Conservation (phyloP, 2,888 invertebrate species). For the Azorinus chamasolen region DNA sequence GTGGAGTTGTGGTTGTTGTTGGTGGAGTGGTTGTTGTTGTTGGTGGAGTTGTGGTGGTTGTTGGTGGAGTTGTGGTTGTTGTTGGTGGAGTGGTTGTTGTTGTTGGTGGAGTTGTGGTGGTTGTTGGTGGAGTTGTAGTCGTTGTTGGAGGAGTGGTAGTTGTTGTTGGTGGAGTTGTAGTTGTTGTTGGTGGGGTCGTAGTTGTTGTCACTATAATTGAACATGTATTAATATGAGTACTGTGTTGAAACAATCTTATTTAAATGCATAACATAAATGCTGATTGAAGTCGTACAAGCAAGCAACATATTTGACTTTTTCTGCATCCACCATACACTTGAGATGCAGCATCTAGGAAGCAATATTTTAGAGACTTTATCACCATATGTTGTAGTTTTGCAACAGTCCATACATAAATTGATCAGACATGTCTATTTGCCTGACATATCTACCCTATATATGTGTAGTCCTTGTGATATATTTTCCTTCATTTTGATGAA, state of each 20-base stretch:
- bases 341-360: too few species aligned
- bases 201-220: neutral
- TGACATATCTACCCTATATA: too few species aligned
- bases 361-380: too few species aligned
- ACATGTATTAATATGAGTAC: neutral
- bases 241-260: too few species aligned
- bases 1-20: neutral
- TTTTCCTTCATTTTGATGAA: too few species aligned
- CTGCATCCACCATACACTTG: too few species aligned
- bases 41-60: slow-evolving; percentile 8
- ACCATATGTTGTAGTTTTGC: too few species aligned
- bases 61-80: neutral
- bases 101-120: neutral
- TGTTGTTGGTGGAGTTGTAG: neutral
- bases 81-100: neutral
- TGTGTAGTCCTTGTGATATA: too few species aligned
- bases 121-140: neutral
- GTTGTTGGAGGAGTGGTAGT: slow-evolving; percentile 4
- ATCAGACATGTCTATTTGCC: too few species aligned
- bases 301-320: too few species aligned
- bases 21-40: slow-evolving; percentile 4
- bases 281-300: neutral
- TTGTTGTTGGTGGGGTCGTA: neutral
- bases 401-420: too few species aligned
- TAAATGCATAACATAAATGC: too few species aligned